Base-by-base conservation (phyloP, 2,797 vertebrate genomes). In the Onychomys arenicola region DNA sequence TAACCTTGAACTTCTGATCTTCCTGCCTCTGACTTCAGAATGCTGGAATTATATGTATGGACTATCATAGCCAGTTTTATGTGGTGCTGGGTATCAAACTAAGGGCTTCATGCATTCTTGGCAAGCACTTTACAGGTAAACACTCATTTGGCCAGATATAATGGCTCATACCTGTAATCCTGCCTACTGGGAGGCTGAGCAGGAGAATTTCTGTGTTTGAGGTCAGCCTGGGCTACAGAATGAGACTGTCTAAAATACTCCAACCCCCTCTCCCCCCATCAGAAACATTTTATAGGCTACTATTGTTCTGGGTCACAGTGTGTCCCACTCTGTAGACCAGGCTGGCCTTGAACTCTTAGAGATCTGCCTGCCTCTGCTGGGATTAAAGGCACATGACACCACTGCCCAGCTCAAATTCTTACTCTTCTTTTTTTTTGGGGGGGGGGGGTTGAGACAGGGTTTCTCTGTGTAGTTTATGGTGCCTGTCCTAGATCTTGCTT, bases 211-310 rank as follows among this genome's bases (percentile, higher is more conserved):
- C 86, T 43, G 17, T 88, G 69, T 88, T 88, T 75, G 16, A 73
- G 69, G 27, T n/a, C n/a, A 88, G 27, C 37, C 14, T 57, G 86
- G 9, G 37, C 27, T 88, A 75, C 6, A 75, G 69, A 88, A 75
- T 88, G 69, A 88, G 16, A 88, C 37, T 88, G 67, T 87, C 34
- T 88, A n/a, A 94, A 69, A 85, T n/a, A n/a, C 43, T 63, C 61
- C 59, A 34, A 67, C 16, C 52, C 52, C 52, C 14, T 17, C 52
- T 55, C 52, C 52, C 52, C 52, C 52, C 52, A 55, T 17, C 52
- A 92, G 61, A 87, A 84, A 6, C 49, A 77, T 77, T 73, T 55
- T 80, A 32, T 75, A 80, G n/a, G 49, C 85, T 10, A 59, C 34
- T 10, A 59, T 29, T 82, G 9, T 90, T 93, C 19, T 90, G 37